Conservation (phyloP, 2,888 invertebrate genomes). For the Agrochola macilenta region DNA sequence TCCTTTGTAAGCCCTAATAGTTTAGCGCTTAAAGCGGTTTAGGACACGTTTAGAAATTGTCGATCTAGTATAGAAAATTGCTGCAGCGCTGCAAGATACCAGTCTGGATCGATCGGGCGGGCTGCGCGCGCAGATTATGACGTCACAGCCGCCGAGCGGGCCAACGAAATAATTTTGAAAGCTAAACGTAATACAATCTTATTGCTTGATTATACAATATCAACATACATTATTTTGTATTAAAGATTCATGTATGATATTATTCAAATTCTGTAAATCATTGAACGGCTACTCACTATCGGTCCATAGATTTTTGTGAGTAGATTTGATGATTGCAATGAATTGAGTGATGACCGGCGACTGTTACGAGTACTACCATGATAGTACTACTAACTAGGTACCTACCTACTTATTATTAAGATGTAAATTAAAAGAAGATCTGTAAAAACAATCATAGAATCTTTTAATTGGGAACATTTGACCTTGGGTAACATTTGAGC, state of each 20-base stretch:
- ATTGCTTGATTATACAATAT: slow-evolving; percentile 65
- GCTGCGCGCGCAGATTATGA: slow-evolving; percentile 87
- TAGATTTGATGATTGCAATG: background rate
- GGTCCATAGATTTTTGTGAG: background rate
- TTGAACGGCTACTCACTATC: background rate
- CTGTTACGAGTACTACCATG: background rate
- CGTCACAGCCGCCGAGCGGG: slow-evolving; percentile 86
- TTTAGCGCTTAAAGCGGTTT: slow-evolving; percentile 77
- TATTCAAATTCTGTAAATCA: slow-evolving; percentile 32
- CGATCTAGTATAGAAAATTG: slow-evolving; percentile 70
- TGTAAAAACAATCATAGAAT: background rate
- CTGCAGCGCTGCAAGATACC: slow-evolving; percentile 81
- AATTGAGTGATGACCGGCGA: background rate
- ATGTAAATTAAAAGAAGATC: background rate
- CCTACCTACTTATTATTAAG: background rate
- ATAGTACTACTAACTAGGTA: background rate
- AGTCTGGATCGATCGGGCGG: slow-evolving; percentile 82
- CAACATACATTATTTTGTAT: slow-evolving; percentile 56
- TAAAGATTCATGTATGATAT: slow-evolving; percentile 38
- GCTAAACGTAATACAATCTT: slow-evolving; percentile 70
- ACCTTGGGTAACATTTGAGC: slow-evolving; percentile 23
- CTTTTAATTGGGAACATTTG: background rate
- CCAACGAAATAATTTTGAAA: slow-evolving; percentile 79
- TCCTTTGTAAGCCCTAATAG: slow-evolving; percentile 58
- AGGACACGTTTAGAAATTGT: slow-evolving; percentile 48